phyloP scores from a whole-genome alignment of 2,113 vertebrate genomes.

The Clarias magur region DNA sequence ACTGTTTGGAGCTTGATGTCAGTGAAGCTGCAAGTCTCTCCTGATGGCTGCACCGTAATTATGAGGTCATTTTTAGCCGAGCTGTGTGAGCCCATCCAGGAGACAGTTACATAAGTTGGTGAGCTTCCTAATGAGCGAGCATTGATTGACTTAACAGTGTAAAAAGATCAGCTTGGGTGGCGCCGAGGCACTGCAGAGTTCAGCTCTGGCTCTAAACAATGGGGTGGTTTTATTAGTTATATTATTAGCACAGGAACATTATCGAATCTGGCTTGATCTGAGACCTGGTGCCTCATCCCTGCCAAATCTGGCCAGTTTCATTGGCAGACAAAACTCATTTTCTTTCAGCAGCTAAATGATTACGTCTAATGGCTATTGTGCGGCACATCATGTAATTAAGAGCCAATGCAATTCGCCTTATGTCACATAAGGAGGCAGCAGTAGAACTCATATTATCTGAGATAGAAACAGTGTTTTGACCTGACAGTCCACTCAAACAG shows the following conservation, averaged over 20 bases:
- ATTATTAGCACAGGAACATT: conserved; percentile 56
- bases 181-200: conserved; percentile 43
- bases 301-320: conserved; percentile 67
- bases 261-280: conserved; percentile 60
- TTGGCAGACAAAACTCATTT: conserved; percentile 67
- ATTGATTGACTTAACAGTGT: conserved; percentile 75
- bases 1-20: conserved; percentile 47
- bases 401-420: conserved; percentile 72
- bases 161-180: conserved; percentile 57
- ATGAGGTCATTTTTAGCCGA: conserved; percentile 77
- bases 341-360: conserved; percentile 74
- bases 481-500: conserved; percentile 66
- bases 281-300: conserved; percentile 64
- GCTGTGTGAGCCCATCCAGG: conserved; percentile 75
- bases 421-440: conserved; percentile 61
- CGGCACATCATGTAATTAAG: conserved; percentile 74
- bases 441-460: conserved; percentile 58
- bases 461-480: conserved; percentile 60
- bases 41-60: conserved; percentile 76
- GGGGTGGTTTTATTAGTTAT: conserved; percentile 57
- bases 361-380: conserved; percentile 71
- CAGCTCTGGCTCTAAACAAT: conserved; percentile 39
- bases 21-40: conserved; percentile 60
- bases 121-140: conserved; percentile 80
- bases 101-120: conserved; percentile 78